phyloP scores from a whole-genome alignment of 2,797 vertebrate genomes.

The Pseudochirops cupreus region DNA sequence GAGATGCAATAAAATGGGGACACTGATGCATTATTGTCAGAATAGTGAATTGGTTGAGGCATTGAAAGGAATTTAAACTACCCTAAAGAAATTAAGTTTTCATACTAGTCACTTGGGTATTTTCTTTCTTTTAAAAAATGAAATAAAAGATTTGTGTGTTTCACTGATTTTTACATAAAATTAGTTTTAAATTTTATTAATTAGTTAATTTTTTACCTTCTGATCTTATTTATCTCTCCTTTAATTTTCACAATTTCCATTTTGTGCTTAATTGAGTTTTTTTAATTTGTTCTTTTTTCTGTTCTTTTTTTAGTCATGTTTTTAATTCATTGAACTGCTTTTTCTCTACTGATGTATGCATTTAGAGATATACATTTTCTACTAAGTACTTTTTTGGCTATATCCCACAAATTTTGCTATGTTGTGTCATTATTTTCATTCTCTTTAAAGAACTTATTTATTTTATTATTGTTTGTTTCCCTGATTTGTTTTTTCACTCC shows the following conservation, averaged over 20 bases:
- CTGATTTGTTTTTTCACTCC: too few species aligned
- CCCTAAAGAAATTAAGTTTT: too few species aligned
- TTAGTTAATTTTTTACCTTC: neutral
- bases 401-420: neutral
- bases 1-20: too few species aligned
- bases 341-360: neutral
- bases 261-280: neutral
- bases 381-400: neutral
- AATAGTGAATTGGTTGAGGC: too few species aligned
- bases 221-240: neutral
- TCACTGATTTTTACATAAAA: neutral
- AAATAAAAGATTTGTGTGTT: too few species aligned
- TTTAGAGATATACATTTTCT: neutral
- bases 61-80: too few species aligned
- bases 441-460: neutral
- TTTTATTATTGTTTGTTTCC: neutral
- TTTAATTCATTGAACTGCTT: neutral
- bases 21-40: too few species aligned
- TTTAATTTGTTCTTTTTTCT: neutral
- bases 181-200: neutral
- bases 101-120: too few species aligned
- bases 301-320: neutral
- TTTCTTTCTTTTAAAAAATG: too few species aligned
- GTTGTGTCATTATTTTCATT: neutral
- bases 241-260: neutral